A percentile compares a stretch with the other conserved stretches of the same genome.
Evolutionary conservation across 2,113 vertebrate genomes (phyloP).

Genomic region (Bolborhynchus lineola): DNA sequence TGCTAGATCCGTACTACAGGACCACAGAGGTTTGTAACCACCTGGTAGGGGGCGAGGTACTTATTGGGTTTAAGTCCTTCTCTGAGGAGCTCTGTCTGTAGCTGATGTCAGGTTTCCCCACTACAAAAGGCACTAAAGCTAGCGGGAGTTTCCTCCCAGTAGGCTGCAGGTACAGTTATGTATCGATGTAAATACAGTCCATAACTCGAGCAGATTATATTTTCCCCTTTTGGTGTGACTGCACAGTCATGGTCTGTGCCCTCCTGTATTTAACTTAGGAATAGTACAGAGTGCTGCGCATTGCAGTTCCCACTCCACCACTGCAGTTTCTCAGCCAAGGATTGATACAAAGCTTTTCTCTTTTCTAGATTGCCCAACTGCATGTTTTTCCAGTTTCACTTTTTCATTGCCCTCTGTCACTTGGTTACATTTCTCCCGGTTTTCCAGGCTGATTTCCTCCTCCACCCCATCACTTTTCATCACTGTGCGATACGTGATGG

Average conservation of each 20-base stretch:
- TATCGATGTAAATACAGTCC: neutral
- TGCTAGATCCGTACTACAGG: slow-evolving; percentile 95
- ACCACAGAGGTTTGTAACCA: slow-evolving; percentile 86
- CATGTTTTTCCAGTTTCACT: neutral
- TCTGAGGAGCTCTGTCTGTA: neutral
- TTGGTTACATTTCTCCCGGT: neutral
- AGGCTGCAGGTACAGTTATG: neutral
- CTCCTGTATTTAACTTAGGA: neutral
- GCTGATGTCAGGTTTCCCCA: neutral
- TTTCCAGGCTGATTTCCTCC: neutral
- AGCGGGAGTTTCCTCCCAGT: neutral
- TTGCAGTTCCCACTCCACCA: neutral
- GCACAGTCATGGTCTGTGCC: neutral
- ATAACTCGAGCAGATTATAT: neutral
- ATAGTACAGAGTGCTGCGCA: neutral
- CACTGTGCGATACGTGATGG: neutral
- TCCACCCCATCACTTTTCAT: neutral
- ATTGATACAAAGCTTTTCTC: neutral
- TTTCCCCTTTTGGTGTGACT: neutral
- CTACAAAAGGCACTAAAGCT: neutral
- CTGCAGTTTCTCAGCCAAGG: neutral
- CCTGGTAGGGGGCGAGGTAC: too few relatives aligned
- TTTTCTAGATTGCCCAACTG: neutral
- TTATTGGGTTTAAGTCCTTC: accelerated
- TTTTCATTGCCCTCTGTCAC: neutral